These are phyloP conservation scores for Thunnus thynnus DNA, from an alignment of 2,113 vertebrate species.

Conservation along the genomic window DNA sequence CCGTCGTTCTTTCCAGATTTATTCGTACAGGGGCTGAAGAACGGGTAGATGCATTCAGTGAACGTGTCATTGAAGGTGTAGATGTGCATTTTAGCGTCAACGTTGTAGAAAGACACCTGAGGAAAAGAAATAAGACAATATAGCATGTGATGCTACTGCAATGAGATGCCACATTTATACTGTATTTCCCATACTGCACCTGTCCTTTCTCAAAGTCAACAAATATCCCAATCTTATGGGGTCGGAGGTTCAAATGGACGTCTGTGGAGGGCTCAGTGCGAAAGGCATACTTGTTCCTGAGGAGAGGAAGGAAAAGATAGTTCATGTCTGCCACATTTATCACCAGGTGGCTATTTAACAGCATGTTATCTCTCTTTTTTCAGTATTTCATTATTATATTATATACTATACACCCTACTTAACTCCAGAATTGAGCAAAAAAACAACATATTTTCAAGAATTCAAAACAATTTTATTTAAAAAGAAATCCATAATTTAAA, in stretches of 20 bases:
- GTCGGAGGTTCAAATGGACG: conserved; percentile 46
- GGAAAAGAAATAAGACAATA: too few relatives aligned
- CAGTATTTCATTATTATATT: too few relatives aligned
- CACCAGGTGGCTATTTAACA: too few relatives aligned
- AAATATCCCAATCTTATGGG: conserved; percentile 74
- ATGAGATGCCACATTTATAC: not conserved
- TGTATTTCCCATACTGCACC: conserved; percentile 48
- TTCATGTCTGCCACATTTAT: too few relatives aligned
- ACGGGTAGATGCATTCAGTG: conserved; percentile 82
- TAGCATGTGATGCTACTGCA: too few relatives aligned
- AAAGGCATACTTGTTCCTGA: conserved; percentile 76
- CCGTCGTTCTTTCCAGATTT: conserved; percentile 75
- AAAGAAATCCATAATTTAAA: too few relatives aligned
- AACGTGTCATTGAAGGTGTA: conserved; percentile 82
- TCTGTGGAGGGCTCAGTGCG: conserved; percentile 65
- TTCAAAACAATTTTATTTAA: too few relatives aligned
- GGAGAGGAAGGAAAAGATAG: not conserved
- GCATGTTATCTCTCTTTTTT: too few relatives aligned
- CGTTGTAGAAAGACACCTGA: conserved; percentile 83
- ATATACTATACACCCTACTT: too few relatives aligned
- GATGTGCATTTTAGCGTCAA: conserved; percentile 74
- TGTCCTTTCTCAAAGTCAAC: conserved; percentile 78
- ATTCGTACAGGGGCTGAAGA: conserved; percentile 87
- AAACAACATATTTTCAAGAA: too few relatives aligned
- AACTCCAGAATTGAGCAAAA: too few relatives aligned